These are phyloP conservation scores for Balearica regulorum DNA, from an alignment of 2,797 vertebrate species.

Conservation along the genomic window DNA sequence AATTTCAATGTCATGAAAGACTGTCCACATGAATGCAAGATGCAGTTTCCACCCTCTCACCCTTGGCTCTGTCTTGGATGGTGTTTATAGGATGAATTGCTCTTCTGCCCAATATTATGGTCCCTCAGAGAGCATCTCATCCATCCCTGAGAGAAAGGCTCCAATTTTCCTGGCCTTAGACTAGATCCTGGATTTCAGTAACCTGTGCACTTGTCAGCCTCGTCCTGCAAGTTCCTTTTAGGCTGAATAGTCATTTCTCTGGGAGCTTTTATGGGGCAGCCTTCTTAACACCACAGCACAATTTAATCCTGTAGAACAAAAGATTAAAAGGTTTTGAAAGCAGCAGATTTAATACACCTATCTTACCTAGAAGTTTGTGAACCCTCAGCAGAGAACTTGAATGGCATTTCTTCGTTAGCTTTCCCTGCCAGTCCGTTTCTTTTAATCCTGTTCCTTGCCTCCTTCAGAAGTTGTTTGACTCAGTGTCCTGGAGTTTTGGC, in stretches of 20 bases:
- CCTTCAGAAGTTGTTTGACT: background rate
- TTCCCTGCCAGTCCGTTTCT: background rate
- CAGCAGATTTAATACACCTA: background rate
- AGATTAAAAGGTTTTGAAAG: background rate
- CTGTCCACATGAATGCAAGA: background rate
- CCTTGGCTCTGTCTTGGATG: background rate
- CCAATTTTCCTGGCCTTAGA: background rate
- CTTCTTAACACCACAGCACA: background rate
- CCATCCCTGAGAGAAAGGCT: background rate
- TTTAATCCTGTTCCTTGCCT: background rate
- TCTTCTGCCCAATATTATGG: background rate
- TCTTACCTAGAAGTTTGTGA: background rate
- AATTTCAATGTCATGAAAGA: background rate
- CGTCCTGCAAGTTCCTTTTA: background rate
- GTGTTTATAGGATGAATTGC: background rate
- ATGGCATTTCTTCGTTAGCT: background rate
- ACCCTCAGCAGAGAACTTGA: background rate
- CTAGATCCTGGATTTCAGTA: background rate
- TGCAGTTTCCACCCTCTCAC: background rate
- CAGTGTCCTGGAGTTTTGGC: background rate
- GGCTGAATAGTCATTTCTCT: background rate
- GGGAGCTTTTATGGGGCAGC: background rate
- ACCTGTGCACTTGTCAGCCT: background rate
- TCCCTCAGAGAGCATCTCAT: background rate
- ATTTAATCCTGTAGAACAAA: background rate